Conservation (phyloP, 2,113 vertebrate genomes). For the Salvelinus sp. region DNA sequence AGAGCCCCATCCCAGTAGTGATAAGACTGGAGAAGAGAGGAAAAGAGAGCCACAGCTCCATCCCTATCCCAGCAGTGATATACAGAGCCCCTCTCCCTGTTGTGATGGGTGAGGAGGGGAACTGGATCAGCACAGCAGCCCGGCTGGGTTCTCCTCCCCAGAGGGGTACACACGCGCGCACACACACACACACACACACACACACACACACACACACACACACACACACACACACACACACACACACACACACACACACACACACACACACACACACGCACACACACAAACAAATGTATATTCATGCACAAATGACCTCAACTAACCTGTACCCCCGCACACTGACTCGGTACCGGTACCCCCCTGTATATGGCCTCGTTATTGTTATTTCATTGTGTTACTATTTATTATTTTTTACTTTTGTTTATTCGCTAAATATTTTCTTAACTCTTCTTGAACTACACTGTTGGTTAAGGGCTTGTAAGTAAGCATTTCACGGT, state of each 20-base stretch:
- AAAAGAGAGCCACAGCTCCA: background rate
- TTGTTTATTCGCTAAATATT: too few relatives aligned
- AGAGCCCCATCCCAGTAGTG: background rate
- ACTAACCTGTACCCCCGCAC: too few relatives aligned
- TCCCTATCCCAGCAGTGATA: background rate
- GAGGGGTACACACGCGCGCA: background rate
- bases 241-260: background rate
- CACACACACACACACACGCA: background rate
- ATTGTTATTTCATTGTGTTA: too few relatives aligned
- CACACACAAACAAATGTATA: background rate
- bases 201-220: background rate
- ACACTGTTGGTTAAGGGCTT: too few relatives aligned
- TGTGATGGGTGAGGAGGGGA: conserved; percentile 10
- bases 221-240: background rate
- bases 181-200: background rate
- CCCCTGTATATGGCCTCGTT: too few relatives aligned
- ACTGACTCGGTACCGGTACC: too few relatives aligned
- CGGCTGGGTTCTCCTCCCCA: conserved; percentile 14
- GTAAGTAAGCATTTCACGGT: too few relatives aligned
- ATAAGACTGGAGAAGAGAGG: conserved; percentile 3
- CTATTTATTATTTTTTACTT: too few relatives aligned
- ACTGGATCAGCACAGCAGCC: background rate
- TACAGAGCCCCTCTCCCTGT: background rate
- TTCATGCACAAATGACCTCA: background rate
- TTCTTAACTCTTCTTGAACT: too few relatives aligned